Evolutionary conservation across 1,140 invertebrate genomes (phyloP), one percentile per base, ranked within the genome.

Genomic region (Hylaeus anthracinus): DNA sequence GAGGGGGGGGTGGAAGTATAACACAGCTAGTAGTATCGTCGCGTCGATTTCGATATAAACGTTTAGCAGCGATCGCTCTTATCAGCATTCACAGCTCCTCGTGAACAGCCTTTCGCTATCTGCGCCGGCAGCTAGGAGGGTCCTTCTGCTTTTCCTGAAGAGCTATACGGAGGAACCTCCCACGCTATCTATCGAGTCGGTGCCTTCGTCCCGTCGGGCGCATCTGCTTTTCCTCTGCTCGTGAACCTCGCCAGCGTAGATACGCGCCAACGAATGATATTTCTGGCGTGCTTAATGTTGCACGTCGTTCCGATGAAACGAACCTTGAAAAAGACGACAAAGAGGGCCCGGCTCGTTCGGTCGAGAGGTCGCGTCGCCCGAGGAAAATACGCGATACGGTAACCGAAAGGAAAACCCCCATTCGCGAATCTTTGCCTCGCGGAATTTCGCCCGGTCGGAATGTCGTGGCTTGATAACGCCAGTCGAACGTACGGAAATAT

Each of bases 81-180:
- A 79, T 79, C 76, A 1, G 9, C 48, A 37, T 64, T 70, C 76
- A 64, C 76, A 72, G 60, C 9, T 37, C 51, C 60, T 64, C 69
- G 69, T 78, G 63, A 78, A 78, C 75, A 72, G 39, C n/a, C 69
- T 45, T 5, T n/a, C n/a, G 76, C 69, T 79, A 79, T 72, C 76
- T 43, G 6, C n/a, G 9, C 2, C 10, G 9, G 3, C 66, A 15
- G n/a, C n/a, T 2, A 14, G n/a, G 15, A 45, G 43, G 45, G 26
- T 70, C 60, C 41, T 65, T n/a, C 39, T 48, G 60, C 76, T 48
- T 53, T 79, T 72, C 41, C 41, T 58, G 51, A 56, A 56, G 6
- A 63, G 75, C 45, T 43, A 37, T 43, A 43, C 67, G 37, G 37
- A 14, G 8, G 48, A 8, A 14, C 76, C 60, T 12, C 60, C 2